These are phyloP conservation scores for Drosophila subsilvestris DNA, from an alignment of 2,888 invertebrate species.

Conservation along the genomic window DNA sequence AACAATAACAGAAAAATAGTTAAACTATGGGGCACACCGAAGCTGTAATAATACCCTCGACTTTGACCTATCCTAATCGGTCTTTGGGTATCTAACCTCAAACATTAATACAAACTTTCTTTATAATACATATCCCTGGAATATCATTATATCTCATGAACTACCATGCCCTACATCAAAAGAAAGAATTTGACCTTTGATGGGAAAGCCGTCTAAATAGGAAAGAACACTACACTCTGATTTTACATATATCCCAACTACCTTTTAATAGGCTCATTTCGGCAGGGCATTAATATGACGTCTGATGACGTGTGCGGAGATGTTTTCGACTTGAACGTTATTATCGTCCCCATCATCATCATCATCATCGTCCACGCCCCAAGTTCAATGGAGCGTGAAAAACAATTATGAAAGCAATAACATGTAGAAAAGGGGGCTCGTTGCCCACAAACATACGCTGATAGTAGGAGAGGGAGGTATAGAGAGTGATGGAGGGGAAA, in stretches of 20 bases:
- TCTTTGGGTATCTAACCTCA: no score
- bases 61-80: not conserved
- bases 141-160: not conserved
- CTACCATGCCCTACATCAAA: not conserved
- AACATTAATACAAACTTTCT: no score
- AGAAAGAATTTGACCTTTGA: not conserved
- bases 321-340: slow-evolving; percentile 55
- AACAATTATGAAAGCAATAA: slow-evolving; percentile 62
- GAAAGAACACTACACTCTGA: no score
- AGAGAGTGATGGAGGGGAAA: slow-evolving; percentile 5
- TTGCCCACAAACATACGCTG: slow-evolving; percentile 43
- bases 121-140: no score
- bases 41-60: not conserved
- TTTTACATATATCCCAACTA: not conserved
- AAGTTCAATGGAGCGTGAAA: slow-evolving; percentile 68
- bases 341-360: slow-evolving; percentile 56
- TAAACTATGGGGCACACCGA: not conserved
- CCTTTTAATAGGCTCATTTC: not conserved
- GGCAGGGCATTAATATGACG: slow-evolving; percentile 14
- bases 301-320: slow-evolving; percentile 62
- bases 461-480: slow-evolving; percentile 20
- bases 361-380: slow-evolving; percentile 46
- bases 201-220: not conserved
- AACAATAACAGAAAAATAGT: slow-evolving; percentile 30
- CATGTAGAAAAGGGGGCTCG: slow-evolving; percentile 53